Evolutionary conservation across 2,113 vertebrate genomes (phyloP).

Genomic region (Rhinopomastus cyanomelas): DNA sequence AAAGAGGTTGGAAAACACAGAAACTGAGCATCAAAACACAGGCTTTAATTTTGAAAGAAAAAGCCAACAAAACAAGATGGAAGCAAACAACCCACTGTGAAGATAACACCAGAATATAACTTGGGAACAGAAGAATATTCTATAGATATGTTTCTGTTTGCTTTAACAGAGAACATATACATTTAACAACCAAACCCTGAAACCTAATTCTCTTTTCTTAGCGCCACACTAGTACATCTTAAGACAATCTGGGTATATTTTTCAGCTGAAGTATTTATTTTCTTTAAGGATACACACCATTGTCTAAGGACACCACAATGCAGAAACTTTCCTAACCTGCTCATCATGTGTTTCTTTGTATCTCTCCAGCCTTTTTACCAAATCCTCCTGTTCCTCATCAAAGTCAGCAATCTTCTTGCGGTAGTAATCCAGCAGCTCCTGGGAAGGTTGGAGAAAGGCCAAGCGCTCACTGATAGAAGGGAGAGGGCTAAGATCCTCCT

Average conservation of each 20-base stretch:
- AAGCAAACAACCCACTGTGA: not conserved
- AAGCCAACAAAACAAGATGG: not conserved
- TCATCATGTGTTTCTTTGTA: constrained; percentile 82
- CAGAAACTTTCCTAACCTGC: constrained; percentile 75
- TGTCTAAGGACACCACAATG: no score
- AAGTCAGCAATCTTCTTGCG: constrained; percentile 87
- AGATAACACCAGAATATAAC: not conserved
- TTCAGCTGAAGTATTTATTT: not conserved
- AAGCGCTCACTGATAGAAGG: constrained; percentile 85
- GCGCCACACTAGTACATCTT: not conserved
- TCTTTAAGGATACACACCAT: not conserved
- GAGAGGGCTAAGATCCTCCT: constrained; percentile 76
- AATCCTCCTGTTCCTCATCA: constrained; percentile 87
- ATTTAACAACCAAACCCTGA: not conserved
- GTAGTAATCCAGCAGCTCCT: constrained; percentile 91
- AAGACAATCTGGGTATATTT: not conserved
- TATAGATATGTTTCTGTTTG: accelerated
- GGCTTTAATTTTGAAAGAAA: not conserved
- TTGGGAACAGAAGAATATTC: not conserved
- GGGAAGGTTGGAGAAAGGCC: constrained; percentile 83
- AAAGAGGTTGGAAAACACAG: not conserved
- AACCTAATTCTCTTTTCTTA: not conserved
- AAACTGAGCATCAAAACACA: not conserved
- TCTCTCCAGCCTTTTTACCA: constrained; percentile 86
- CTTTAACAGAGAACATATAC: not conserved